Evolutionary conservation across 1,140 invertebrate species (phyloP).

Genomic region (Caerostris extrusa): DNA sequence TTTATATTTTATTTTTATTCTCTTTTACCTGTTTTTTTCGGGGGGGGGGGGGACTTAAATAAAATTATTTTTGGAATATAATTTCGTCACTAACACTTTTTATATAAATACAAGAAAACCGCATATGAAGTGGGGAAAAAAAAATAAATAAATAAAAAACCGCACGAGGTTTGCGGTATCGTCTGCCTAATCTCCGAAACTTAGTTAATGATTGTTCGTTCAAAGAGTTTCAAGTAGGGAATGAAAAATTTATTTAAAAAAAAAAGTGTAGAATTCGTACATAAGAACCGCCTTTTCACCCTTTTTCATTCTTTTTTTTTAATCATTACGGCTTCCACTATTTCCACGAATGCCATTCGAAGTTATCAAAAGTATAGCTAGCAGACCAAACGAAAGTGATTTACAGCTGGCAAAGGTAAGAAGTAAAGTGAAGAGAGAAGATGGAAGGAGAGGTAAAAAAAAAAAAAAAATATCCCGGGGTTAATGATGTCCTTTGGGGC

Average conservation of each 20-base stretch:
- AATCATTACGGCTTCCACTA: constrained; percentile 24
- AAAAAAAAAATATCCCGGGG: constrained; percentile 56
- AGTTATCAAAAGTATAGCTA: constrained; percentile 67
- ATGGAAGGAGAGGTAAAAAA: not conserved
- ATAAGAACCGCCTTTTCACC: not conserved
- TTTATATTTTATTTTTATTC: too few species aligned
- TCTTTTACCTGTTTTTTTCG: too few species aligned
- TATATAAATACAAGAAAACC: not conserved
- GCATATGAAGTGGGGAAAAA: not conserved
- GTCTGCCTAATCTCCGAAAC: constrained; percentile 1
- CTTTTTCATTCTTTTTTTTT: not conserved
- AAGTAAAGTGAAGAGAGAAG: not conserved
- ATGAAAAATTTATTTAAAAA: not conserved
- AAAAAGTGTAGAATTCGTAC: not conserved
- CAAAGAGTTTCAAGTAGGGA: not conserved
- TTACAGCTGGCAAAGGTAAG: constrained; percentile 69
- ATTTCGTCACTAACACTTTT: not conserved
- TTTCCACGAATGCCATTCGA: constrained; percentile 28
- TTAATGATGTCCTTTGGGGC: constrained; percentile 75
- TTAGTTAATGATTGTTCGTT: constrained; percentile 24
- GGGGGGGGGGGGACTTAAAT: not conserved
- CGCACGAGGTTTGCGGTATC: not conserved
- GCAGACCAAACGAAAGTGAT: constrained; percentile 65
- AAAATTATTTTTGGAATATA: not conserved
- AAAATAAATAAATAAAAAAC: not conserved